phyloP scores from a whole-genome alignment of 2,113 vertebrate species.

The Poeciliopsis occidentalis region DNA sequence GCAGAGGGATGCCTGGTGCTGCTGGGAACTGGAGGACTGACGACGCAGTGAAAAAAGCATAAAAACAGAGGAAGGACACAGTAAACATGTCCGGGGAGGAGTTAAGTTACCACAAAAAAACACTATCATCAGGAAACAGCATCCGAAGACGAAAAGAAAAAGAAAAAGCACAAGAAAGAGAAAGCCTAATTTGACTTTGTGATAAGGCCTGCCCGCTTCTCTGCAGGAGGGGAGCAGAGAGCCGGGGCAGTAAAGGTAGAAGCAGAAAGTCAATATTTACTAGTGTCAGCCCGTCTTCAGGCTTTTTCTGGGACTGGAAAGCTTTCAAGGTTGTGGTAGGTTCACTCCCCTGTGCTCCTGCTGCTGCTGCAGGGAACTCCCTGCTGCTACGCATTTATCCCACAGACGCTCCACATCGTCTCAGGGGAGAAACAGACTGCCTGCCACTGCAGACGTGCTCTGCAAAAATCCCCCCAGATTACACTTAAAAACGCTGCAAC shows the following conservation, averaged over 20 bases:
- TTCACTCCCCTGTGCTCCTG: constrained; percentile 42
- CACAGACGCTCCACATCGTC: background rate
- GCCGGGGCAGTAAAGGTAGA: constrained; percentile 8
- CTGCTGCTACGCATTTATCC: constrained; percentile 66
- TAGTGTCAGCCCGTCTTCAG: constrained; percentile 22
- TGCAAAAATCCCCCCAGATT: too few species aligned
- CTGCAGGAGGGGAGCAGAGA: constrained; percentile 21
- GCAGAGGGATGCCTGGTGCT: constrained; percentile 4
- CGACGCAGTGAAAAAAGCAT: background rate
- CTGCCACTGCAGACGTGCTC: too few species aligned
- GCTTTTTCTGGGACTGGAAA: constrained; percentile 16
- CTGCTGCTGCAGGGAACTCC: constrained; percentile 80
- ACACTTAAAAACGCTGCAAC: too few species aligned
- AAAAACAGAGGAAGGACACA: constrained; percentile 5
- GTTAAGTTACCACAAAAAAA: background rate
- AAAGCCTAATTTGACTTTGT: constrained; percentile 33
- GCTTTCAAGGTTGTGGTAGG: constrained; percentile 29
- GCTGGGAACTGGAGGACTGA: background rate
- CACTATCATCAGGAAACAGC: constrained; percentile 45
- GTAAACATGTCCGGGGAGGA: background rate
- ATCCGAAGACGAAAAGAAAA: background rate
- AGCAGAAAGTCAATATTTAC: constrained; percentile 82
- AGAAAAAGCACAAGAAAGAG: constrained; percentile 9
- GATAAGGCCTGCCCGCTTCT: constrained; percentile 14
- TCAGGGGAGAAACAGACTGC: too few species aligned